Evolutionary conservation across 2,888 invertebrate genomes (phyloP).

Genomic region (Tridacna crocea): DNA sequence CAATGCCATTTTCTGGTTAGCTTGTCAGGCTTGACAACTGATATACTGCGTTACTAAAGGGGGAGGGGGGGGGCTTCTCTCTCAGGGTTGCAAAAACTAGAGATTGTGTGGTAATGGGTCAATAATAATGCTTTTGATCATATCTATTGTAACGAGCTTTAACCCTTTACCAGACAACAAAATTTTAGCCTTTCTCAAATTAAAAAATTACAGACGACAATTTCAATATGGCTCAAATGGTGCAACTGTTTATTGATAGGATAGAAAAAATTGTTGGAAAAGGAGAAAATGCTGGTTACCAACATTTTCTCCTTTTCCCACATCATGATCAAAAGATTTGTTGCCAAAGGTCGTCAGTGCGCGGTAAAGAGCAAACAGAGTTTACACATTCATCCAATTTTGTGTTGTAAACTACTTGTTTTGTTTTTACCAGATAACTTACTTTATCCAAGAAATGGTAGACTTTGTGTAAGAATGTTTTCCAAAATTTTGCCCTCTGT

Average conservation of each 20-base stretch:
- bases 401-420: too few species aligned
- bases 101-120: too few species aligned
- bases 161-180: neutral
- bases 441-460: slow-evolving; percentile 93
- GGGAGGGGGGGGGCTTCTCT: too few species aligned
- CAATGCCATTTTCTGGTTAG: too few species aligned
- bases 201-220: neutral
- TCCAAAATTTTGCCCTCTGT: slow-evolving; percentile 90
- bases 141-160: too few species aligned
- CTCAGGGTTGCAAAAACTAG: too few species aligned
- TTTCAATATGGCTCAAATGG: neutral
- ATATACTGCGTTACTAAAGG: too few species aligned
- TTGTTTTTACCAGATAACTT: neutral
- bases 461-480: slow-evolving; percentile 90
- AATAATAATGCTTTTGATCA: too few species aligned
- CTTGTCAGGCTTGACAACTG: too few species aligned
- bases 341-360: neutral
- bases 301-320: neutral
- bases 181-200: neutral
- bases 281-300: neutral
- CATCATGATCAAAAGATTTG: neutral
- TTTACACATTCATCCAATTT: too few species aligned
- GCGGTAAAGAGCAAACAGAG: neutral
- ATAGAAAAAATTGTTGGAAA: too few species aligned
- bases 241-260: too few species aligned